Evolutionary conservation across 2,888 invertebrate genomes (phyloP), one percentile per base, ranked within the genome.

Genomic region (Rhopalosiphum nymphaeae): DNA sequence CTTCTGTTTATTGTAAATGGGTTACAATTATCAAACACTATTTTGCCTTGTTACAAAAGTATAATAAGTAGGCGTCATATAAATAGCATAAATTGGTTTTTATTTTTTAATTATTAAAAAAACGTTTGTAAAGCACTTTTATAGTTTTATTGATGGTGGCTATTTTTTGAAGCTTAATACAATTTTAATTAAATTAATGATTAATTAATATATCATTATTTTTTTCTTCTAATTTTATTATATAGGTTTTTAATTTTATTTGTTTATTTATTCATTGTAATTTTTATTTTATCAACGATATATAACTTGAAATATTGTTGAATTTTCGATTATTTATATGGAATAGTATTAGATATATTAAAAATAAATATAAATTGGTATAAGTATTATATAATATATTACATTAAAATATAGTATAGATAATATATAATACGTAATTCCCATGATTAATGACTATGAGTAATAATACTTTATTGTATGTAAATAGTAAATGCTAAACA

Each of bases 231-330:
- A 21, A 78, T 78, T 36, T 78, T 21, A 36, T 36, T 25, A 9
- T 36, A 25, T 21, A 11, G 36, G 11, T 53, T 53, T 36, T 88
- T 21, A n/a, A 49, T 87, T n/a, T 4, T 87, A 16, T 87, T 87
- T 49, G 53, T 49, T 21, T 21, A 36, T 88, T 53, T 88, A 7
- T 88, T 88, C 36, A 88, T 88, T 53, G 4, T 36, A 36, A 53
- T 89, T 42, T 56, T 49, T 29, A 89, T 89, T 42, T 89, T 57
- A 89, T 89, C 89, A 29, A 89, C 21, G 5, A 26, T 26, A 89
- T 89, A 11, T 5, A 21, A 88, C n/a, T 53, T 88, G 7, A 88
- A 87, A 89, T 89, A 53, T 89, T 56, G 29, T 42, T 7, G 26
- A 56, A 56, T 57, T 36, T 3, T 89, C 13, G 13, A 56, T 89